A percentile compares a stretch with the other conserved stretches of the same genome.
These are phyloP conservation scores for Hetaerina titia DNA, from an alignment of 2,888 invertebrate genomes.

Conservation along the genomic window DNA sequence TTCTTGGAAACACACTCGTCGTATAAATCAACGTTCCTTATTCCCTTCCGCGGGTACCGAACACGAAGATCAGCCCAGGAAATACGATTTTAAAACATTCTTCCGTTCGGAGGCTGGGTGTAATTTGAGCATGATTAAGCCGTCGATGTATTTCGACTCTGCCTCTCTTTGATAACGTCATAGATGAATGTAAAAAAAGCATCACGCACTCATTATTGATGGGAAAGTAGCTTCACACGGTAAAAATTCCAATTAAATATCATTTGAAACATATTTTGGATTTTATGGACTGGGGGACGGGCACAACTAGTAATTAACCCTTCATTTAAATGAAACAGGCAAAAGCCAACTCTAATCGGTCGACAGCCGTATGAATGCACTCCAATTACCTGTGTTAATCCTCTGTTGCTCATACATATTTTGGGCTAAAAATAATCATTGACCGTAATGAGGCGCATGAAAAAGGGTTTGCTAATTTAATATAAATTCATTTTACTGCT, in stretches of 20 bases:
- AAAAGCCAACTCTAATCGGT: background rate
- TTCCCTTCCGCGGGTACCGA: constrained; percentile 19
- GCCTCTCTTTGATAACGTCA: background rate
- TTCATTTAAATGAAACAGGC: background rate
- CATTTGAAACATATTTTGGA: background rate
- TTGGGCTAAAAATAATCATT: background rate
- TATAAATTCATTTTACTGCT: too few relatives aligned
- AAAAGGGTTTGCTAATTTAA: background rate
- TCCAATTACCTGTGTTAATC: background rate
- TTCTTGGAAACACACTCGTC: constrained; percentile 56
- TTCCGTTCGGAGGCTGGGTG: background rate
- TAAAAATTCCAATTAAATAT: background rate
- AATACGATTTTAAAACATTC: constrained; percentile 25
- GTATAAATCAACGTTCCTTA: constrained; percentile 38
- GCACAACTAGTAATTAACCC: background rate
- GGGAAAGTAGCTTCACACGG: background rate
- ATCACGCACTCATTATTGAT: background rate
- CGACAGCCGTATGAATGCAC: background rate
- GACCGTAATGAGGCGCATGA: background rate
- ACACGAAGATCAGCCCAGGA: constrained; percentile 27
- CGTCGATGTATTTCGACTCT: background rate
- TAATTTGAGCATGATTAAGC: background rate
- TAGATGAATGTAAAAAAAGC: too few relatives aligned
- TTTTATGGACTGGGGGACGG: background rate
- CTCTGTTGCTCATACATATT: background rate